Conservation (phyloP, 2,797 vertebrate genomes). For the Lates japonicus region DNA sequence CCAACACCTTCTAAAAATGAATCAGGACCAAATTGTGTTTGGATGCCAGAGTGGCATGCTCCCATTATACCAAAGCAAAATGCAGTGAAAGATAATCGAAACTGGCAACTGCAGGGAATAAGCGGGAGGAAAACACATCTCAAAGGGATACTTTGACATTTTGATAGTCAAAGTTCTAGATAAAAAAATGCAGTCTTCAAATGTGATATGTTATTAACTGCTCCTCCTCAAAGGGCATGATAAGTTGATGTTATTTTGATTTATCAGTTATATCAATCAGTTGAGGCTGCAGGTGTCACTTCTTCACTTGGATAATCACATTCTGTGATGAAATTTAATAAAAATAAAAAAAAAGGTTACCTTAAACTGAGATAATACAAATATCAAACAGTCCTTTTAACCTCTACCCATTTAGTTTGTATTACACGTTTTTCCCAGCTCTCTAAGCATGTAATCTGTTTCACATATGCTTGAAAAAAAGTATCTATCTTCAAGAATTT, state of each 20-base stretch:
- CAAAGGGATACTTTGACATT: constrained; percentile 52
- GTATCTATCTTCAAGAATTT: too few species aligned
- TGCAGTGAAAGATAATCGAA: constrained; percentile 42
- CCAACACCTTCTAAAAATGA: constrained; percentile 62
- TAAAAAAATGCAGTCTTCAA: constrained; percentile 9
- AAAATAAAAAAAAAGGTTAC: constrained; percentile 14
- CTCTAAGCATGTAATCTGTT: not conserved
- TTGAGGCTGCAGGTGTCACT: not conserved
- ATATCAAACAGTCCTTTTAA: constrained; percentile 3
- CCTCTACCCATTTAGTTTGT: not conserved
- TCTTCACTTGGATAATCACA: not conserved
- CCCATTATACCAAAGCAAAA: constrained; percentile 55
- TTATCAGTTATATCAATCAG: constrained; percentile 4
- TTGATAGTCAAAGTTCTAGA: constrained; percentile 12
- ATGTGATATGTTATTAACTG: not conserved
- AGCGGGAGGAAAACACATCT: constrained; percentile 42
- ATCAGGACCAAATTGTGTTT: constrained; percentile 62
- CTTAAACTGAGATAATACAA: not conserved
- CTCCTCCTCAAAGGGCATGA: not conserved
- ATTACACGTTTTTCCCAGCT: not conserved
- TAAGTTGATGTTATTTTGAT: constrained; percentile 1
- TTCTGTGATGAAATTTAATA: constrained; percentile 2
- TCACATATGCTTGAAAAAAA: not conserved
- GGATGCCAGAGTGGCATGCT: constrained; percentile 48
- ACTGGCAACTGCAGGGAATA: constrained; percentile 36